Base-by-base conservation (phyloP, 2,888 invertebrate species). In the Drosophila helvetica region DNA sequence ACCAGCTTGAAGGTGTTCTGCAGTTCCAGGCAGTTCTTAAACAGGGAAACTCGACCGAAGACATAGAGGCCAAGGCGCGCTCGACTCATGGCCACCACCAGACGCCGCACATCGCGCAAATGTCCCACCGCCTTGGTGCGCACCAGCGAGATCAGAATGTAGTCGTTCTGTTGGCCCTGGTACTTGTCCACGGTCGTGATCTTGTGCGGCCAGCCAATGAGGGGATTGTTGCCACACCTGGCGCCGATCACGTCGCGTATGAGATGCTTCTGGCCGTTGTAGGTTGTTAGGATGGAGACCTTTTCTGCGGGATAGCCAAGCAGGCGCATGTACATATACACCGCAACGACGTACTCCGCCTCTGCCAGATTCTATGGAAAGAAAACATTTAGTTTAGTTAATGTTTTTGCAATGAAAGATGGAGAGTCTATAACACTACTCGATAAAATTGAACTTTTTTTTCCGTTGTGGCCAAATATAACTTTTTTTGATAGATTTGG, bases 161-260 rank as follows among this genome's bases (percentile, higher is more conserved):
- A 98, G 92, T 99, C 99, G 92, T 99, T 99, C 93, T 99, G 99
- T 90, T 99, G 99, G 64, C 99, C 99, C 91, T 99, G 99, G 92
- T 98, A 99, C 91, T 99, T 99, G 93, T 99, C 99, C 18, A 99
- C 99, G 0, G 99, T 99, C 0, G 97, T 96, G 27, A 97, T 95
- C 93, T 98, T 98, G 79, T 96, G 95, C 0, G 98, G 98, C 88
- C 95, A 93, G 18, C 99, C 99, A 80, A 99, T 98, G 58, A 99
- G 93, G 0, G 98, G 98, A 93, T 99, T 99, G 71, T 95, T 96
- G 1, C 97, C 97, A 92, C 99, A 99, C 58, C 99, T 94, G 46
- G 96, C 95, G 90, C 97, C 96, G 65, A 99, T 96, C 7, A 99
- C 98, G 92, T 99, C 99, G 1, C 99, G 93, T 48, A 99, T 97